Evolutionary conservation across 2,888 invertebrate species (phyloP).

Genomic region (Euproctis similis): DNA sequence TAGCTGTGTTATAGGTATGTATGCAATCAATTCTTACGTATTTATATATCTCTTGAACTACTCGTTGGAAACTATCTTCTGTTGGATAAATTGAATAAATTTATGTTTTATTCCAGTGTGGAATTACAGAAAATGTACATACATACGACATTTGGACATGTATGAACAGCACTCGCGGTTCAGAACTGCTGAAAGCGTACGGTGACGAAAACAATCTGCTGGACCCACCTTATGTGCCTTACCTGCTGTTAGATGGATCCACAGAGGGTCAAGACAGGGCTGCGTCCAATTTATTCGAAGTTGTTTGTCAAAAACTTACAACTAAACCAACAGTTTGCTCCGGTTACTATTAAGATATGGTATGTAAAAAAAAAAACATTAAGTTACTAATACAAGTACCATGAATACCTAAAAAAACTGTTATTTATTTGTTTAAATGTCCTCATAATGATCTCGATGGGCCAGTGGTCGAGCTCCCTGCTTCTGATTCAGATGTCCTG

Average conservation of each 20-base stretch:
- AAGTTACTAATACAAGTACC: too few species aligned
- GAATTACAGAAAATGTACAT: conserved; percentile 19
- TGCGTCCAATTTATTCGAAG: conserved; percentile 20
- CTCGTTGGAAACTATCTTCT: too few species aligned
- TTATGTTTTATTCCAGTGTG: too few species aligned
- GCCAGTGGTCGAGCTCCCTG: too few species aligned
- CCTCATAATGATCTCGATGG: too few species aligned
- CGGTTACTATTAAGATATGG: conserved; percentile 3
- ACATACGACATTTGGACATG: conserved; percentile 31
- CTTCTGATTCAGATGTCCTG: too few species aligned
- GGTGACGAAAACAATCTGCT: conserved; percentile 33
- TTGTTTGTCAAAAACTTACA: conserved; percentile 24
- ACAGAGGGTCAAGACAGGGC: conserved; percentile 19
- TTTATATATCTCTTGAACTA: too few species aligned
- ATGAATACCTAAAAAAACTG: too few species aligned
- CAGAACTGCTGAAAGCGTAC: conserved; percentile 28
- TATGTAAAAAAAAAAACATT: not conserved
- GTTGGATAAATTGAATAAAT: too few species aligned
- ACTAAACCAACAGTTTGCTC: conserved; percentile 22
- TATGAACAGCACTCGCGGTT: conserved; percentile 25
- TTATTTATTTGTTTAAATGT: too few species aligned
- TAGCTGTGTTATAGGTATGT: too few species aligned
- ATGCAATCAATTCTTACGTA: too few species aligned
- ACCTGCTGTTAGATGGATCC: conserved; percentile 29
- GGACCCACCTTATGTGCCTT: conserved; percentile 34